phyloP scores from a whole-genome alignment of 2,888 invertebrate species.

The Tetranychus piercei region DNA sequence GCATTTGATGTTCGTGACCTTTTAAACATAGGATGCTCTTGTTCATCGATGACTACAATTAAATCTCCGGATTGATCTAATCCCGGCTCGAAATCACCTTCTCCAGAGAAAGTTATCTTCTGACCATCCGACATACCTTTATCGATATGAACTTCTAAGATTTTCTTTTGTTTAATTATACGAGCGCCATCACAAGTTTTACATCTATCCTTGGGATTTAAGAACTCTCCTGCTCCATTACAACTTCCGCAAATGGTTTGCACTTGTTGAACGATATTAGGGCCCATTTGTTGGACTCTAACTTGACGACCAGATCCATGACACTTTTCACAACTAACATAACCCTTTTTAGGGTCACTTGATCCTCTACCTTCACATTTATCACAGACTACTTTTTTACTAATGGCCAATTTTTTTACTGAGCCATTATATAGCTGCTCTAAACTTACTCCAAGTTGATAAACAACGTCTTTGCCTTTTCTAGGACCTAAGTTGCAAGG shows the following conservation, averaged over 20 bases:
- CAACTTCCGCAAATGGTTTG: slow-evolving; percentile 73
- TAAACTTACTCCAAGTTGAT: slow-evolving; percentile 71
- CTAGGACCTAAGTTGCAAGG: slow-evolving; percentile 17
- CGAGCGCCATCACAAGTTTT: slow-evolving; percentile 80
- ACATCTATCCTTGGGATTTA: slow-evolving; percentile 76
- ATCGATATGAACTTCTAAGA: slow-evolving; percentile 83
- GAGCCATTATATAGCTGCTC: slow-evolving; percentile 89
- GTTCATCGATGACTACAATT: slow-evolving; percentile 81
- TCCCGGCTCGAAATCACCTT: slow-evolving; percentile 91
- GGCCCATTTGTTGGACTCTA: slow-evolving; percentile 50
- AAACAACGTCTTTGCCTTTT: slow-evolving; percentile 72
- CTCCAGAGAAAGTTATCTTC: slow-evolving; percentile 75
- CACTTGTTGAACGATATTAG: slow-evolving; percentile 70
- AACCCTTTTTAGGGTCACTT: slow-evolving; percentile 36
- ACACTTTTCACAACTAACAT: slow-evolving; percentile 68
- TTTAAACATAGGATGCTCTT: slow-evolving; percentile 60
- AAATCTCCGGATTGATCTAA: slow-evolving; percentile 76
- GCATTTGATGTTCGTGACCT: slow-evolving; percentile 41
- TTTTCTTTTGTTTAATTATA: slow-evolving; percentile 69
- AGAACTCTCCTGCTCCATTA: slow-evolving; percentile 63
- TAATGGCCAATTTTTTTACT: slow-evolving; percentile 71
- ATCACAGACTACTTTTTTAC: slow-evolving; percentile 86
- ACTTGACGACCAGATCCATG: slow-evolving; percentile 68
- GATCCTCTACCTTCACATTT: slow-evolving; percentile 60
- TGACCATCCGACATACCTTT: slow-evolving; percentile 77